Percentiles rank a stretch among this genome's conserved stretches.
Conservation (phyloP, 2,888 invertebrate genomes). For the Orchesella flavescens region DNA sequence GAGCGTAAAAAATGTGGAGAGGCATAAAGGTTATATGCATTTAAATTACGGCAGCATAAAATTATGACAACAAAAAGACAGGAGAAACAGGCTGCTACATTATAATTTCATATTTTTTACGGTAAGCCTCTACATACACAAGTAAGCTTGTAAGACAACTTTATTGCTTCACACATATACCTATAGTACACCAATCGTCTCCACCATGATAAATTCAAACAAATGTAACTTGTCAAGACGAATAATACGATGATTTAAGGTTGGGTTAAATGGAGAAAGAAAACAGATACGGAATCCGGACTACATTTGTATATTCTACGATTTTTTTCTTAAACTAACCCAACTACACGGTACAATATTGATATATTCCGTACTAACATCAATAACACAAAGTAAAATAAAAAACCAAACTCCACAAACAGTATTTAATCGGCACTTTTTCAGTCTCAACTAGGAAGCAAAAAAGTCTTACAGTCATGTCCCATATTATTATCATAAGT, state of each 20-base stretch:
- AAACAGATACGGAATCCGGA: slow-evolving; percentile 43
- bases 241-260: slow-evolving; percentile 14
- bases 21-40: background rate
- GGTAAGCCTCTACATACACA: background rate
- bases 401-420: slow-evolving; percentile 3
- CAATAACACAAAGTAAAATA: slow-evolving; percentile 22
- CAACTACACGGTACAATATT: background rate
- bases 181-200: background rate
- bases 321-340: slow-evolving; percentile 18
- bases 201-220: background rate
- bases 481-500: background rate
- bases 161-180: background rate
- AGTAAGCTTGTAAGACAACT: background rate
- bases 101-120: background rate
- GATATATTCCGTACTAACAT: slow-evolving; percentile 13
- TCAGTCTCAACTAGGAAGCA: slow-evolving; percentile 28
- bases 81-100: background rate
- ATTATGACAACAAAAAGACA: background rate
- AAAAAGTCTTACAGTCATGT: too few relatives aligned
- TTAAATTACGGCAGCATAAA: background rate
- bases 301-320: slow-evolving; percentile 3
- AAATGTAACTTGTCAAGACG: slow-evolving; percentile 18
- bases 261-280: slow-evolving; percentile 34
- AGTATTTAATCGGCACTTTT: slow-evolving; percentile 8
- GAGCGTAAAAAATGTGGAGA: background rate